A percentile compares a stretch with the other conserved stretches of the same genome.
Conservation (phyloP, 2,888 invertebrate species). For the Rhaphigaster nebulosa region DNA sequence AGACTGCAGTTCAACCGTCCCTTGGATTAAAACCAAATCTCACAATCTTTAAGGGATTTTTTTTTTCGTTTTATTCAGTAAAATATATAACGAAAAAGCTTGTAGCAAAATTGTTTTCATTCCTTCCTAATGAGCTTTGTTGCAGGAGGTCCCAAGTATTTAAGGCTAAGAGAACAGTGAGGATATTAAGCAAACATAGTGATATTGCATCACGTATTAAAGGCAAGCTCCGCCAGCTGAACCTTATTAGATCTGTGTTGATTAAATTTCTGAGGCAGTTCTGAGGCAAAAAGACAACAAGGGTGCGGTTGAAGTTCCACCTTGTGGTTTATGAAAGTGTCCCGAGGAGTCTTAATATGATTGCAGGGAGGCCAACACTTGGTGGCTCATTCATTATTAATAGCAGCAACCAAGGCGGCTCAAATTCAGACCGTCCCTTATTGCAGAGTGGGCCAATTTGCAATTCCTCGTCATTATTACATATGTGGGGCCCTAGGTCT, state of each 20-base stretch:
- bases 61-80: neutral
- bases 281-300: neutral
- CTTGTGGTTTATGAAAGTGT: constrained; percentile 11
- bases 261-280: constrained; percentile 41
- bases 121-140: neutral
- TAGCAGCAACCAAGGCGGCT: constrained; percentile 11
- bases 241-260: constrained; percentile 36
- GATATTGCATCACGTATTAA: constrained; percentile 51
- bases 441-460: constrained; percentile 33
- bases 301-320: constrained; percentile 14
- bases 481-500: neutral
- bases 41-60: neutral
- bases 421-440: constrained; percentile 17
- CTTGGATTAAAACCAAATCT: too few relatives aligned
- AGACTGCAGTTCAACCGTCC: too few relatives aligned
- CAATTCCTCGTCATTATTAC: constrained; percentile 37
- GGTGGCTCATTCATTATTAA: constrained; percentile 21
- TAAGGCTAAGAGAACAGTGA: neutral
- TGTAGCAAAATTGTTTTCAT: neutral
- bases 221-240: constrained; percentile 5
- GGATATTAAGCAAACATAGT: constrained; percentile 47
- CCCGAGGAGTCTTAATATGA: constrained; percentile 1
- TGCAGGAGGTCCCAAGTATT: neutral
- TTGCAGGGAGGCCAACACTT: neutral
- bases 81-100: neutral